A percentile compares a stretch with the other conserved stretches of the same genome.
These are phyloP conservation scores for Sebastes minor DNA, from an alignment of 2,797 vertebrate species.

Conservation along the genomic window DNA sequence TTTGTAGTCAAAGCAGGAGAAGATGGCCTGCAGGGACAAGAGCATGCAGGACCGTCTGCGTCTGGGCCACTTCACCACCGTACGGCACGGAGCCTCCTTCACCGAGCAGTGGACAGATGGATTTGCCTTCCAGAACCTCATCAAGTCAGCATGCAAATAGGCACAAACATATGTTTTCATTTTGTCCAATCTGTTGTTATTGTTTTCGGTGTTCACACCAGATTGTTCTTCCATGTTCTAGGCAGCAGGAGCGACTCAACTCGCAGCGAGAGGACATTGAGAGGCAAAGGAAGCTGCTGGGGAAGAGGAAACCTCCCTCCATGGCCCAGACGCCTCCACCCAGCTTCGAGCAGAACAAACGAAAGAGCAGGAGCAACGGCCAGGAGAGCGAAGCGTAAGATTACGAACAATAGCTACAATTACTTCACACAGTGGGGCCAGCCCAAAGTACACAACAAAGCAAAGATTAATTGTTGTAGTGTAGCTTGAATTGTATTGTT, in stretches of 20 bases:
- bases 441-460: neutral
- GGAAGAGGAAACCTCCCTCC: conserved; percentile 94
- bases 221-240: conserved; percentile 50
- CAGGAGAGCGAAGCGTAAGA: conserved; percentile 94
- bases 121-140: conserved; percentile 97
- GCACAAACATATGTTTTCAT: neutral
- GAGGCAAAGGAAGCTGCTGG: conserved; percentile 95
- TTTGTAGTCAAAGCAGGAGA: conserved; percentile 95
- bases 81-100: conserved; percentile 95
- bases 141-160: conserved; percentile 87
- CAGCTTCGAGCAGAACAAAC: conserved; percentile 93
- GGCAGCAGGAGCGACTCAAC: conserved; percentile 97
- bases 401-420: neutral
- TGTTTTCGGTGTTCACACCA: neutral
- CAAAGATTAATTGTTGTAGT: neutral
- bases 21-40: conserved; percentile 96
- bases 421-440: neutral
- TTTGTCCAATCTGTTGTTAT: neutral
- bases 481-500: neutral
- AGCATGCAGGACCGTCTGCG: conserved; percentile 98
- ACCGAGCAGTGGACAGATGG: conserved; percentile 99
- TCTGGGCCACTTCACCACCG: conserved; percentile 96
- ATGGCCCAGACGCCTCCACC: conserved; percentile 90
- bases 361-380: conserved; percentile 96
- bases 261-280: conserved; percentile 97